Percentiles rank a stretch among this genome's conserved stretches.
phyloP scores from a whole-genome alignment of 2,113 vertebrate species.

The Camelus bactrianus region DNA sequence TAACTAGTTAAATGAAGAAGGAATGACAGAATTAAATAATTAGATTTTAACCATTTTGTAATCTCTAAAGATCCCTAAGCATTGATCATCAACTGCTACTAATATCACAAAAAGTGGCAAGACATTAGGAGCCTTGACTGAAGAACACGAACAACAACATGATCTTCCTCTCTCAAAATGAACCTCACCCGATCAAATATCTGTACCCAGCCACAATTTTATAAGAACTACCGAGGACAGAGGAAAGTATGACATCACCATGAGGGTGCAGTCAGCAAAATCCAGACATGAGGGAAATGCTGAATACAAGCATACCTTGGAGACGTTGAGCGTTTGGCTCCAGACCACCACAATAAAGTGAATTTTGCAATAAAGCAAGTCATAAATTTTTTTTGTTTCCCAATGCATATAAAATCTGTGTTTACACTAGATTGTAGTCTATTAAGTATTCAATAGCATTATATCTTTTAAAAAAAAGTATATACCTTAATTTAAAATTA shows the following conservation, averaged over 20 bases:
- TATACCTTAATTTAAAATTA: too few relatives aligned
- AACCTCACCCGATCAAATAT: background rate
- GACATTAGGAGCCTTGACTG: background rate
- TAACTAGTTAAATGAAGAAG: background rate
- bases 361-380: too few relatives aligned
- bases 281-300: background rate
- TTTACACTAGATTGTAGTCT: too few relatives aligned
- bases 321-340: too few relatives aligned
- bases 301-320: background rate
- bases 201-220: background rate
- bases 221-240: background rate
- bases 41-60: background rate
- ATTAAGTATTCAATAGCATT: too few relatives aligned
- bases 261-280: background rate
- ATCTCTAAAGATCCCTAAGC: background rate
- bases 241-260: background rate
- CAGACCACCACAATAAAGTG: too few relatives aligned
- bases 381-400: too few relatives aligned
- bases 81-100: background rate
- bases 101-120: background rate
- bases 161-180: background rate
- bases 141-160: background rate
- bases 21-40: background rate
- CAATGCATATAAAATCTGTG: too few relatives aligned
- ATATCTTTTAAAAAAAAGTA: too few relatives aligned